phyloP scores from a whole-genome alignment of 2,113 vertebrate genomes.

The Pitta sordida region DNA sequence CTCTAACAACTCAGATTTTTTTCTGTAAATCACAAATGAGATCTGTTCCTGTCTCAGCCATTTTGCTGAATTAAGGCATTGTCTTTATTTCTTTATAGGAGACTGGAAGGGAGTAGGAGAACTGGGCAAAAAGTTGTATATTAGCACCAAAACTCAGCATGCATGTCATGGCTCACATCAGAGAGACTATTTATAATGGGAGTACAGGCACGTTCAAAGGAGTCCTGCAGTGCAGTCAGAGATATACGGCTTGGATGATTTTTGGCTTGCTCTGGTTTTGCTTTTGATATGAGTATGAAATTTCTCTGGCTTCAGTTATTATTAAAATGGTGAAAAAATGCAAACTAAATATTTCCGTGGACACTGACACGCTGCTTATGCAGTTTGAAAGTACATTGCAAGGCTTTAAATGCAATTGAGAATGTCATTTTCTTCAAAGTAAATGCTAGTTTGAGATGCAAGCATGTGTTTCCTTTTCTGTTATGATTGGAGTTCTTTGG shows the following conservation, averaged over 20 bases:
- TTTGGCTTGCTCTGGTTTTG: neutral
- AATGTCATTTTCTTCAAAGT: neutral
- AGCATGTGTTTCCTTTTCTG: neutral
- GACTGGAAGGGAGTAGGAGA: neutral
- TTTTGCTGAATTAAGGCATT: neutral
- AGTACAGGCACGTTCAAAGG: neutral
- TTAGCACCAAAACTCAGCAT: conserved; percentile 11
- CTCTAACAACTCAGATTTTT: neutral
- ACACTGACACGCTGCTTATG: neutral
- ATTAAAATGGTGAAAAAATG: neutral
- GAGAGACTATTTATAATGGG: neutral
- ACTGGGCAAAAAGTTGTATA: neutral
- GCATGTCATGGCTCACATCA: neutral
- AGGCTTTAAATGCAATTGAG: neutral
- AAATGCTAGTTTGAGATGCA: neutral
- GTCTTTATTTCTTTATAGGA: neutral
- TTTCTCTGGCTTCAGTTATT: conserved; percentile 16
- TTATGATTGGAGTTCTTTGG: neutral
- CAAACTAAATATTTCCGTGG: neutral
- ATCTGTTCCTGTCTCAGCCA: neutral
- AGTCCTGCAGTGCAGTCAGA: neutral
- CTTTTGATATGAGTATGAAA: neutral
- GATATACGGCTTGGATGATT: neutral
- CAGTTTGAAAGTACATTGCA: neutral
- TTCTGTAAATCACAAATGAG: neutral